Conservation (phyloP, 2,888 invertebrate species). For the Eupeodes latifasciatus region DNA sequence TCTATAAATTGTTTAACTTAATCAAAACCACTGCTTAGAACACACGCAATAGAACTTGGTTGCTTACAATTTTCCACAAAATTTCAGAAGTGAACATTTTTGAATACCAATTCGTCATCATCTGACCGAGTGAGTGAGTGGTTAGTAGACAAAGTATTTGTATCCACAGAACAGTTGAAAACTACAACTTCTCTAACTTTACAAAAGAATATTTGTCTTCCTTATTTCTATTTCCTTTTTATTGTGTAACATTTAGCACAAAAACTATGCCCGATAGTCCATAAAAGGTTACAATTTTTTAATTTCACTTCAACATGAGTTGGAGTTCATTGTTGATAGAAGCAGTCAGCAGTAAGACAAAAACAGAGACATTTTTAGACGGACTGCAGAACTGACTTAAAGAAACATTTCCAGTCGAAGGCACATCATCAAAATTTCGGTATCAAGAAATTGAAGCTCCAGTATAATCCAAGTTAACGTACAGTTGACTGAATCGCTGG, state of each 20-base stretch:
- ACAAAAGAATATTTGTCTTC: conserved; percentile 5
- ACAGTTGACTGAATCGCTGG: conserved; percentile 38
- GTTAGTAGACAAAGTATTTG: not conserved
- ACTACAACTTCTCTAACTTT: not conserved
- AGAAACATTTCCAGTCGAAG: conserved; percentile 40
- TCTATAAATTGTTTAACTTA: not conserved
- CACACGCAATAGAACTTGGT: not conserved
- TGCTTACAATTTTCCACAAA: conserved; percentile 13
- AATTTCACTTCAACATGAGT: conserved; percentile 25
- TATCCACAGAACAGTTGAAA: not conserved
- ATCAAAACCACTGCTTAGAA: not conserved
- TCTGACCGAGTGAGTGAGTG: not conserved
- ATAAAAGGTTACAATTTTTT: conserved; percentile 27
- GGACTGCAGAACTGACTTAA: conserved; percentile 10
- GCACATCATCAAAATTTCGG: conserved; percentile 32
- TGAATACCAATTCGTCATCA: not conserved
- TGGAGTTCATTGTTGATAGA: conserved; percentile 22
- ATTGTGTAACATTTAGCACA: no score
- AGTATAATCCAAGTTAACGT: conserved; percentile 38
- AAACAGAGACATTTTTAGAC: not conserved
- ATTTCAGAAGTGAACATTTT: conserved; percentile 14
- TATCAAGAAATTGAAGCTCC: conserved; percentile 25
- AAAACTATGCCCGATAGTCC: conserved; percentile 28
- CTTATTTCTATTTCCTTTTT: not conserved
- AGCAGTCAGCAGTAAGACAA: no score